Evolutionary conservation across 2,797 vertebrate species (phyloP), one percentile per base, ranked within the genome.

Genomic region (Crax fasciolata): DNA sequence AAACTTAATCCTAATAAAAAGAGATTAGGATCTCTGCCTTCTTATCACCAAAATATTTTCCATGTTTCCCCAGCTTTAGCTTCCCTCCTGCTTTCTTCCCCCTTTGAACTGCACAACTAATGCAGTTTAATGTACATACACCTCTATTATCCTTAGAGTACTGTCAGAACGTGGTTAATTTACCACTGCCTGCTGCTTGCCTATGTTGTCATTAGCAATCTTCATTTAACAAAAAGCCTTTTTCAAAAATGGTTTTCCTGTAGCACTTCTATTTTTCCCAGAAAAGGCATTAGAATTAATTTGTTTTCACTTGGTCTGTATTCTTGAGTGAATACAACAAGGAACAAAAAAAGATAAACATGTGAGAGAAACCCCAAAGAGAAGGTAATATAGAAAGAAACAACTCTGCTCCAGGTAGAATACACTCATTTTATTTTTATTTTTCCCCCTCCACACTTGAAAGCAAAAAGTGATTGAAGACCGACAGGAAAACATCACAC

Each of bases 161-260:
- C 30, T 62, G 58, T 78, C 89, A 91, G 82, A 92, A 81, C 27
- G 83, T 38, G 68, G 58, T 75, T 78, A 95, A 95, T 92, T 87
- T 87, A 73, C 73, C 49, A 54, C 62, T 88, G 84, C 76, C 44
- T 75, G 89, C 67, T 84, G 77, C 79, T 90, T 92, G 62, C 57
- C 79, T 94, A 93, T 93, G 82, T 91, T 91, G 90, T 91, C 79
- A 95, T 95, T 96, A 93, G 88, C 84, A 72, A 88, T 86, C 68
- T 91, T 94, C 44, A 84, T 93, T 96, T 95, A 90, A 95, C 78
- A 82, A 77, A 96, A 91, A 78, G 80, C 93, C 89, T 91, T 95
- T 71, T 93, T 86, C 30, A 72, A 82, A 94, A 96, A 72, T 55
- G 41, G 38, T 81, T 96, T 94, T 96, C 84, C 91, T 93, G 76